Evolutionary conservation across 2,797 vertebrate genomes (phyloP).

Genomic region (Sebastes cheni): DNA sequence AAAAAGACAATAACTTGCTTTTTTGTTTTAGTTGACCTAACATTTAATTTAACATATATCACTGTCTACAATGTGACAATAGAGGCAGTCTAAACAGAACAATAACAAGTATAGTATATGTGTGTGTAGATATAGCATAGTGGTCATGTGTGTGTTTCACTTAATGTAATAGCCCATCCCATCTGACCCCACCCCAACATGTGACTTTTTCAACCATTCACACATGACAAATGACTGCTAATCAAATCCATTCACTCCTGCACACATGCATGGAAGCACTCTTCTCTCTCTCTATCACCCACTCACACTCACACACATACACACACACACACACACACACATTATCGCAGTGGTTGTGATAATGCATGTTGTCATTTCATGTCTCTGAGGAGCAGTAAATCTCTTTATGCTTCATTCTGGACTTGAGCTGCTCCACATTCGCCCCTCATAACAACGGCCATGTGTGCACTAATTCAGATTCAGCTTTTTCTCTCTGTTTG

Average conservation of each 20-base stretch:
- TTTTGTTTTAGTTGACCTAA: not conserved
- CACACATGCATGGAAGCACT: conserved; percentile 12
- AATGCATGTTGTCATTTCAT: conserved; percentile 46
- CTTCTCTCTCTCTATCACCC: not conserved
- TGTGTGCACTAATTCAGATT: not conserved
- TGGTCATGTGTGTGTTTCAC: not conserved
- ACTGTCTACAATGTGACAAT: not conserved
- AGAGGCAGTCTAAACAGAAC: not conserved
- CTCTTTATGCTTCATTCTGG: conserved; percentile 23
- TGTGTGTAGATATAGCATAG: not conserved
- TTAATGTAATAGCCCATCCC: conserved; percentile 13
- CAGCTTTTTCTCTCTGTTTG: not conserved
- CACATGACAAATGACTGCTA: conserved; percentile 34
- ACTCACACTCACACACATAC: too few relatives aligned
- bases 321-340: not conserved
- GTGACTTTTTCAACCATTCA: not conserved
- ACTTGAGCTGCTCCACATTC: conserved; percentile 35
- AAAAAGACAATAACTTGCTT: not conserved
- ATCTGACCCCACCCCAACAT: conserved; percentile 17
- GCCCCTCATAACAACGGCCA: conserved; percentile 1
- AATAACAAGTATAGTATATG: not conserved
- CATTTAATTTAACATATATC: not conserved
- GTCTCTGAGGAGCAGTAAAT: conserved; percentile 43
- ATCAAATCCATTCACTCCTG: conserved; percentile 46
- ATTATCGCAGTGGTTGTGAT: conserved; percentile 2